These are phyloP conservation scores for Macaca nemestrina DNA, from an alignment of 2,113 vertebrate genomes.

Conservation along the genomic window DNA sequence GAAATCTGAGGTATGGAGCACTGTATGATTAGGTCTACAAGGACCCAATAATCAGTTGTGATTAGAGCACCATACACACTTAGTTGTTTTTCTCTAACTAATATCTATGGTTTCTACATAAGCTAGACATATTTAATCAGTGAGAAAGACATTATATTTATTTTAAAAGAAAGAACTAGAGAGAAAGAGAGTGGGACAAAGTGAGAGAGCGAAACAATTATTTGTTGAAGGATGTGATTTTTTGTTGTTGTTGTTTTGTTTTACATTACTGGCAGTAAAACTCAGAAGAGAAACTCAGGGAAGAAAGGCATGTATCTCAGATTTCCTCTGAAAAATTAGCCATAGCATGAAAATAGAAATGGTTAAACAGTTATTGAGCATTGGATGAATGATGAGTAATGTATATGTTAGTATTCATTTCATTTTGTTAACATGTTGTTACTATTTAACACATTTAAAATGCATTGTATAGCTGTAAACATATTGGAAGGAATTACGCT, in stretches of 20 bases:
- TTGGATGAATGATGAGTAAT: rapidly evolving
- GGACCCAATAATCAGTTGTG: neutral
- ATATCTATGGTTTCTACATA: rapidly evolving
- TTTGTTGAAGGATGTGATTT: neutral
- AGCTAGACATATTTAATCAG: rapidly evolving
- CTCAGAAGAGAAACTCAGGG: neutral
- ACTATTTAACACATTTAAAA: neutral
- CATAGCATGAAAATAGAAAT: neutral
- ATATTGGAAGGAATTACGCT: rapidly evolving
- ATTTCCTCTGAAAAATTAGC: neutral
- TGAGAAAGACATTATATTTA: neutral
- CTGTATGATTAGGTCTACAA: neutral
- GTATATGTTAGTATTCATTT: neutral
- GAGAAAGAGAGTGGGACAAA: neutral
- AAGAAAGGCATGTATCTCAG: neutral
- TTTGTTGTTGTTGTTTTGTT: neutral
- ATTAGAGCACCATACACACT: neutral
- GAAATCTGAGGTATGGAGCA: neutral
- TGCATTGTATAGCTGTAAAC: rapidly evolving
- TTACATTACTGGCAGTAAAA: neutral
- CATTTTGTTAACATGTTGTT: neutral
- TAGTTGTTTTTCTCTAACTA: neutral
- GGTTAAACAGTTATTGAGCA: rapidly evolving
- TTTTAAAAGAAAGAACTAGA: neutral
- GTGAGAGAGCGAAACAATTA: neutral